Percentiles rank a stretch among this genome's conserved stretches.
These are phyloP conservation scores for Syngnathus floridae DNA, from an alignment of 2,113 vertebrate species.

Conservation along the genomic window DNA sequence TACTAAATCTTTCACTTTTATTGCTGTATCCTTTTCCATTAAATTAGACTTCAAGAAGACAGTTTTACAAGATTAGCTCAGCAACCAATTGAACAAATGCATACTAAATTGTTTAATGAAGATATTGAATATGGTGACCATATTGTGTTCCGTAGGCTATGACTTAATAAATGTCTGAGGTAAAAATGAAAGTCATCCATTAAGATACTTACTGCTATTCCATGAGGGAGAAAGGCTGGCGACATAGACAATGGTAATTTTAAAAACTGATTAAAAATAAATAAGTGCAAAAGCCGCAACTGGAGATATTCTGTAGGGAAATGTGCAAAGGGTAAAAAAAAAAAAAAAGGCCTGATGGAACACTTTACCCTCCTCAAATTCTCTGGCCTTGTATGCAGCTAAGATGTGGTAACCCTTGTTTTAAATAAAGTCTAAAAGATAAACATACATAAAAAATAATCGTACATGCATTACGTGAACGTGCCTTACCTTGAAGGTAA, in stretches of 20 bases:
- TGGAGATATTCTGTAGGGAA: background rate
- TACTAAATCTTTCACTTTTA: constrained; percentile 17
- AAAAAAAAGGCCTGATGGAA: background rate
- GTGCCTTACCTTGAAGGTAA: too few species aligned
- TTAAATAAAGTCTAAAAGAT: too few species aligned
- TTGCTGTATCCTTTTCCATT: constrained; percentile 45
- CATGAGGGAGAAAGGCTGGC: background rate
- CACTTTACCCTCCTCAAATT: background rate
- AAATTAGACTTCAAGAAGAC: constrained; percentile 48
- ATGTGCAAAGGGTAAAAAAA: background rate
- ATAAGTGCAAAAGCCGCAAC: constrained; percentile 4
- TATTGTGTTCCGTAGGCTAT: constrained; percentile 56
- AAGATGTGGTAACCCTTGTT: background rate
- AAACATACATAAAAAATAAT: too few species aligned
- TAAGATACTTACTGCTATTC: constrained; percentile 23
- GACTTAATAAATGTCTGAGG: constrained; percentile 64
- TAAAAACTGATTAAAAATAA: constrained; percentile 7
- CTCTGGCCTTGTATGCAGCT: background rate
- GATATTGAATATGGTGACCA: constrained; percentile 59
- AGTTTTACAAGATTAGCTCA: constrained; percentile 53
- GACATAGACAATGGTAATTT: background rate
- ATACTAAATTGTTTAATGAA: constrained; percentile 60
- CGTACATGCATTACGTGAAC: too few species aligned
- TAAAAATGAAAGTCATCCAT: constrained; percentile 48
- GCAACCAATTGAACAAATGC: constrained; percentile 51